Evolutionary conservation across 2,888 invertebrate species (phyloP), one percentile per base, ranked within the genome.

Genomic region (Cerceris rybyensis): DNA sequence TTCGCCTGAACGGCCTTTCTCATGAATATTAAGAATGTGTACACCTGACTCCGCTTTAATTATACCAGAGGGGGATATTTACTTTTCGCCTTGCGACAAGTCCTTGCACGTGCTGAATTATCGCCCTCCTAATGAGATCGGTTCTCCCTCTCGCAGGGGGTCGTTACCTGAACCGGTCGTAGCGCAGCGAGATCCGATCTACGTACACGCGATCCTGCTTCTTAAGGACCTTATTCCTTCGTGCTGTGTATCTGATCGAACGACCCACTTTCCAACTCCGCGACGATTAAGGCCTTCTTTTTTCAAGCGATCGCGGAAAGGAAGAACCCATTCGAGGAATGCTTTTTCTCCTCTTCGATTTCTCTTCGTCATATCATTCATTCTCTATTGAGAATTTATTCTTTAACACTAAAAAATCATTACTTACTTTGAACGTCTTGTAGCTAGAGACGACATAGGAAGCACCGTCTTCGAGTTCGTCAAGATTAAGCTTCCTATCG

Each of bases 381-480:
- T 9, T 41, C 39, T 41, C 28, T n/a, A 46, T 39, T 14, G 41
- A n/a, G n/a, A 59, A 41, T 2, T 28, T 1, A 28, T 28, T 28
- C 28, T 28, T 28, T 28, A 4, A 28, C 28, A 4, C 2, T 9
- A 54, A 54, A 9, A 54, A 14, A 16, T 16, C 7, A 1, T 28
- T 39, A 74, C 94, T 94, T 93, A 97, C 98, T 96, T 97, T 97
- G 93, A 98, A 98, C 11, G 96, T 96, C 93, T 97, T 97, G 91
- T 97, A 97, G 6, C 97, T 97, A 8, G 98, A 98, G 50, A 98
- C 98, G 82, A 98, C 97, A 92, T 98, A 98, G 8, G 96, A 96
- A 16, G 96, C 96, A n/a, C 97, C 98, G 90, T 98, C 97, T 90
- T 97, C 97, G 79, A 98, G 93, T 90, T 98, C 97, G 88, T 96